Evolutionary conservation across 2,888 invertebrate genomes (phyloP), one percentile per base, ranked within the genome.

Genomic region (Eutolmus rufibarbis): DNA sequence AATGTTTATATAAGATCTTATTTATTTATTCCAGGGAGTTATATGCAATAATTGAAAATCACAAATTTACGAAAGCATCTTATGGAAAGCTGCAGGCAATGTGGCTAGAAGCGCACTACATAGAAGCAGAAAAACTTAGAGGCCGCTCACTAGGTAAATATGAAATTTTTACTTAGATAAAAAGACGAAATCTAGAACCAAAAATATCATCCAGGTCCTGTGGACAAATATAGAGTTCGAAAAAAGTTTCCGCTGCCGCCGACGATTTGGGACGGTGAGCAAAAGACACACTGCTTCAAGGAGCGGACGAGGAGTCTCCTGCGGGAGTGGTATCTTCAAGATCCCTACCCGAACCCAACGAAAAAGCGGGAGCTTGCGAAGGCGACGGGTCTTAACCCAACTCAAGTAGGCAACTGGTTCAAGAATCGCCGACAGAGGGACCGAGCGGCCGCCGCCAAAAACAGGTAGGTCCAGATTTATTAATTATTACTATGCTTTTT

Each of bases 281-380:
- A 98, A 93, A 98, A 98, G 93, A 98, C 97, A 16, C 98, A 98
- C 92, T 98, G 98, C 93, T 98, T 98, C 93, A 98, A 98, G 94
- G 97, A 99, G 93, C 94, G 98, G 89, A 99, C 99, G 91, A 94
- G 99, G 90, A 97, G 98, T 90, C 94, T 99, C 90, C 94, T 99
- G 89, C 94, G 99, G 89, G 99, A 99, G 94, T 99, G 99, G 98
- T 99, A 99, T 93, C 95, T 99, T 87, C 98, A 98, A 93, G 99
- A 97, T 93, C 97, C 97, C n/a, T 98, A 98, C 93, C 98, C 97
- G 87, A 98, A 98, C 93, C 98, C 98, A 57, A 96, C 97, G 89
- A 98, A 98, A 94, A 98, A 98, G 93, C 93, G 97, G 89, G 98
- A 98, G 92, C 93, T 98, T 91, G 98, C 98, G 37, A 96, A 96